Evolutionary conservation across 1,140 invertebrate genomes (phyloP).

Genomic region (Panagrolaimus sp.): DNA sequence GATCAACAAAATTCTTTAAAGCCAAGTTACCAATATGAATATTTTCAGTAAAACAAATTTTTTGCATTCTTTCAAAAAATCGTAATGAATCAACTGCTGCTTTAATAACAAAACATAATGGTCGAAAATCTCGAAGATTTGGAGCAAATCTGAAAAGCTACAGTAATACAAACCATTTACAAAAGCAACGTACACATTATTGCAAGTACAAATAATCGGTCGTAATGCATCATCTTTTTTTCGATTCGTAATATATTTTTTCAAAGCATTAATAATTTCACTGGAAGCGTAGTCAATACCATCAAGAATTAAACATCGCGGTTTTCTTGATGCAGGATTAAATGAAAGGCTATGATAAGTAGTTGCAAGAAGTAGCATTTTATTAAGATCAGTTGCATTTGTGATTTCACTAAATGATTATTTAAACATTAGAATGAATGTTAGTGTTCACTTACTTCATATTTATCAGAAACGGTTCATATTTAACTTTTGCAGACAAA

Average conservation of each 20-base stretch:
- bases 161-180: neutral
- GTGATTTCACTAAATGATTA: neutral
- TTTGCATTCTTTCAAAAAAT: neutral
- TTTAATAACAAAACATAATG: neutral
- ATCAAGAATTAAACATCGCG: neutral
- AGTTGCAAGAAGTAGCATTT: neutral
- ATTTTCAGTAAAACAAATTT: neutral
- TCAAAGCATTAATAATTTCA: neutral
- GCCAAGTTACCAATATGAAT: neutral
- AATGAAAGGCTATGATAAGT: neutral
- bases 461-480: neutral
- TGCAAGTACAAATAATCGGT: constrained; percentile 12
- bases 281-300: neutral
- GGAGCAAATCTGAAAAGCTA: neutral
- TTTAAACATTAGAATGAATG: too few species aligned
- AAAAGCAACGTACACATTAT: neutral
- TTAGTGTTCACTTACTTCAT: neutral
- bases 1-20: neutral
- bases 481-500: neutral
- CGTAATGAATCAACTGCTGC: neutral
- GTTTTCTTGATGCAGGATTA: neutral
- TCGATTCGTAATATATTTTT: neutral
- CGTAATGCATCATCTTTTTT: constrained; percentile 2
- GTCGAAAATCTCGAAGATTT: neutral
- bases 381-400: constrained; percentile 6